Base-by-base conservation (phyloP, 2,113 vertebrate species). In the Corythaeola cristata region DNA sequence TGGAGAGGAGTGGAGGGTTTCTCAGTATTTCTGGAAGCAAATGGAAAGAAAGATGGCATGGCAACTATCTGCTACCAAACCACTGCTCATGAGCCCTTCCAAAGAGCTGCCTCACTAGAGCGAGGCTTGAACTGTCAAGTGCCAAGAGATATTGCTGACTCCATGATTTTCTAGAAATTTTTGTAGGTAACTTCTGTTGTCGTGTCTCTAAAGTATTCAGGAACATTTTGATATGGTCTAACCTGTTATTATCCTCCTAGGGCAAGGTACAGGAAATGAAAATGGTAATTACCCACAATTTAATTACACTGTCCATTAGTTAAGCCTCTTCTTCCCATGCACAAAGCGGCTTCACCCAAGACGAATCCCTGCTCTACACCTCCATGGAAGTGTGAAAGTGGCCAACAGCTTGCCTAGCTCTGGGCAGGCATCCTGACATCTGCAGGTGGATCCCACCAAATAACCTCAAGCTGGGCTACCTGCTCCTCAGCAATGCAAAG, bases 221-320 rank as follows among this genome's bases (percentile, higher is more conserved):
- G 76, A 92, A 67, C 30, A 72, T 90, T 93, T 44, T 88, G 52
- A 81, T 90, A 67, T 23, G 15, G 41, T 22, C 68, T 86, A 89
- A 88, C 68, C 53, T 88, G 85, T 84, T 71, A 89, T 92, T 95
- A 95, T 49, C 44, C 30, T 93, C 47, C 12, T 26, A 84, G 83
- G 68, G 82, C 47, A 77, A n/a, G 39, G 47, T 90, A 80, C 64
- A 92, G 93, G 88, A 92, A 93, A 85, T 92, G 23, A 92, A 92
- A 76, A 87, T 78, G 79, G 20, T 56, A 89, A 88, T 94, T 91
- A 86, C 13, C n/a, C 21, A 21, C 68, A 75, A 16, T 49, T 92
- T 86, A 93, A 93, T 95, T 72, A 75, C 5, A 3, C 35, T 77
- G 33, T n/a, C 50, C 80, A 52, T 90, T 77, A 86, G 37, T 74